Evolutionary conservation across 2,797 vertebrate genomes (phyloP).

Genomic region (Pelobates cultripes): DNA sequence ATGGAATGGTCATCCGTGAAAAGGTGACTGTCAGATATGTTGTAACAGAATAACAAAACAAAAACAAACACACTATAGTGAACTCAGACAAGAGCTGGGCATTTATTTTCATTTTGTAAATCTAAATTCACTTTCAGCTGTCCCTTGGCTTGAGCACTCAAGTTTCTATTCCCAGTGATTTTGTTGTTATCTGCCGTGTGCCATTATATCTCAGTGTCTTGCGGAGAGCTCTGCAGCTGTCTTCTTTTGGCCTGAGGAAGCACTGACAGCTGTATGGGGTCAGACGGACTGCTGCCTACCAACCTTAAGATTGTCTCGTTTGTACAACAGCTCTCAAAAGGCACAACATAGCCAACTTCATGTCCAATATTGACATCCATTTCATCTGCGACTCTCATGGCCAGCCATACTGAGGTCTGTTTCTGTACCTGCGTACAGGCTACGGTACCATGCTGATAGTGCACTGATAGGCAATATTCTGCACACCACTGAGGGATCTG

Average conservation of each 20-base stretch:
- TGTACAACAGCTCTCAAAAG: conserved; percentile 90
- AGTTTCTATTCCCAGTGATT: neutral
- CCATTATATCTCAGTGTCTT: conserved; percentile 9
- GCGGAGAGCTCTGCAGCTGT: neutral
- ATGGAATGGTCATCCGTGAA: too few relatives aligned
- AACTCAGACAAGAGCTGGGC: neutral
- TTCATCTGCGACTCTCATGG: conserved; percentile 89
- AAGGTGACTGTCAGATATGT: too few relatives aligned
- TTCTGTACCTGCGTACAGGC: conserved; percentile 87
- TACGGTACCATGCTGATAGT: conserved; percentile 84
- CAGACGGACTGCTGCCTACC: conserved; percentile 6
- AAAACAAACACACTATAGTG: too few relatives aligned
- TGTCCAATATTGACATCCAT: conserved; percentile 95
- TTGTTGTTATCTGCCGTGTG: neutral
- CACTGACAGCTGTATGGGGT: conserved; percentile 19
- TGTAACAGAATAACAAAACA: too few relatives aligned
- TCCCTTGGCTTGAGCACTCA: neutral
- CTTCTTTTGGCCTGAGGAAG: neutral
- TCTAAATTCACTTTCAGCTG: neutral
- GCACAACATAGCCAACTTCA: conserved; percentile 91
- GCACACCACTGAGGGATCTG: conserved; percentile 98
- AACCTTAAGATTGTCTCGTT: conserved; percentile 90
- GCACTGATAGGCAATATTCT: conserved; percentile 85
- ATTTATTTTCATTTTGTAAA: neutral
- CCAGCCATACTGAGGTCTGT: conserved; percentile 84